These are phyloP conservation scores for Gonocerus acuteangulatus DNA, from an alignment of 2,888 invertebrate genomes.

Conservation along the genomic window DNA sequence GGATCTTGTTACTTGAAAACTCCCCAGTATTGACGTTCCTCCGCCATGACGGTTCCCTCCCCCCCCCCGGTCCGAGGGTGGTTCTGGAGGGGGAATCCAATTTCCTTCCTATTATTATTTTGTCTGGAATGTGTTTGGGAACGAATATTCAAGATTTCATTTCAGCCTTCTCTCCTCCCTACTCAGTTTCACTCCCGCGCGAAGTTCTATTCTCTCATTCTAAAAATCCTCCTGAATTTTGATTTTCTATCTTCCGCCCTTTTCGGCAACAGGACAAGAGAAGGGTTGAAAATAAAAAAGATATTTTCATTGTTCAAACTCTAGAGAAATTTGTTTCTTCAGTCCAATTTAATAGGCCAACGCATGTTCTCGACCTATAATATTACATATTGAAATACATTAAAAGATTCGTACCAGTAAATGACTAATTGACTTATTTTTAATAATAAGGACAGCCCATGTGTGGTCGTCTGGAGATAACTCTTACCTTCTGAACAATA, in stretches of 20 bases:
- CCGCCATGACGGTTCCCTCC: conserved; percentile 27
- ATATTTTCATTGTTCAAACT: neutral
- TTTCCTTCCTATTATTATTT: conserved; percentile 36
- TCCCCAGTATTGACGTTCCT: conserved; percentile 32
- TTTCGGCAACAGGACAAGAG: neutral
- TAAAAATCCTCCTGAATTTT: neutral
- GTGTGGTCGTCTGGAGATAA: too few species aligned
- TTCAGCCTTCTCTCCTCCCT: conserved; percentile 10
- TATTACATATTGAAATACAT: too few species aligned
- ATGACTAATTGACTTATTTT: too few species aligned
- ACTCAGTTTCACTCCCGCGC: neutral
- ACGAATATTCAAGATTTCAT: conserved; percentile 28
- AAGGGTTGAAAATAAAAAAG: neutral
- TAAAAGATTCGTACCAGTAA: too few species aligned
- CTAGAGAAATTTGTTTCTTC: neutral
- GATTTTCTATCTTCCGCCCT: neutral
- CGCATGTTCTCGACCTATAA: too few species aligned
- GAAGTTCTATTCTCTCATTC: neutral
- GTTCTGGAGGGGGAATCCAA: conserved; percentile 27
- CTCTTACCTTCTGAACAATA: too few species aligned
- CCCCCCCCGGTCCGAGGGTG: neutral
- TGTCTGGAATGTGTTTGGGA: conserved; percentile 27
- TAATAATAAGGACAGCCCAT: too few species aligned
- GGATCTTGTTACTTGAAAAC: conserved; percentile 39
- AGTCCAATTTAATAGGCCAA: too few species aligned